phyloP scores from a whole-genome alignment of 2,797 vertebrate species.

The Dermochelys coriacea region DNA sequence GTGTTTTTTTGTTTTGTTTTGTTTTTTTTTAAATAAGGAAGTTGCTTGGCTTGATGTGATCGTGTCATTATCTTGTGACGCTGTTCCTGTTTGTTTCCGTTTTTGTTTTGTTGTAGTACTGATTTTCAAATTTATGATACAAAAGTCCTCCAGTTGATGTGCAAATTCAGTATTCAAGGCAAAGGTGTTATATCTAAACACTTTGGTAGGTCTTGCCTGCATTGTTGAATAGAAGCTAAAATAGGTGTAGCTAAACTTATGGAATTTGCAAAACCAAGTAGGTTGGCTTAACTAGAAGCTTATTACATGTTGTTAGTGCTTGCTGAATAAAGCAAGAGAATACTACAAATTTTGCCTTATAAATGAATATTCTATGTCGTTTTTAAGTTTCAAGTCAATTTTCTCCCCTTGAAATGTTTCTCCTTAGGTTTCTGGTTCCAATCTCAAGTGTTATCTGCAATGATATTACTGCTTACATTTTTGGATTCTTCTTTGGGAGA shows the following conservation, averaged over 20 bases:
- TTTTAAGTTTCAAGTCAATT: slow-evolving; percentile 6
- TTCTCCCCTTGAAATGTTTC: slow-evolving; percentile 23
- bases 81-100: slow-evolving; percentile 26
- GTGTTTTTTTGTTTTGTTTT: no score
- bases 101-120: neutral
- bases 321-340: neutral
- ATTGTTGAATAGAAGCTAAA: slow-evolving; percentile 21
- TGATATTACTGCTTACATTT: slow-evolving; percentile 97
- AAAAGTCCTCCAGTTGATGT: neutral
- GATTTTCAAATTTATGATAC: neutral
- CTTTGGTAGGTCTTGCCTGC: neutral
- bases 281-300: neutral
- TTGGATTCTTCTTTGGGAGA: slow-evolving; percentile 98
- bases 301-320: neutral
- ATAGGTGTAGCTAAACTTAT: neutral
- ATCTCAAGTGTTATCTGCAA: slow-evolving; percentile 98
- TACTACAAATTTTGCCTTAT: neutral
- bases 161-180: neutral
- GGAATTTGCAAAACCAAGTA: neutral
- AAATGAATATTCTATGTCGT: neutral
- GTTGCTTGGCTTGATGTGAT: slow-evolving; percentile 28
- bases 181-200: neutral
- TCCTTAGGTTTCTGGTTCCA: slow-evolving; percentile 94
- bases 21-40: neutral
- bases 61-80: neutral